These are phyloP conservation scores for Amblyjoppa fuscipennis DNA, from an alignment of 2,888 invertebrate genomes.

Conservation along the genomic window DNA sequence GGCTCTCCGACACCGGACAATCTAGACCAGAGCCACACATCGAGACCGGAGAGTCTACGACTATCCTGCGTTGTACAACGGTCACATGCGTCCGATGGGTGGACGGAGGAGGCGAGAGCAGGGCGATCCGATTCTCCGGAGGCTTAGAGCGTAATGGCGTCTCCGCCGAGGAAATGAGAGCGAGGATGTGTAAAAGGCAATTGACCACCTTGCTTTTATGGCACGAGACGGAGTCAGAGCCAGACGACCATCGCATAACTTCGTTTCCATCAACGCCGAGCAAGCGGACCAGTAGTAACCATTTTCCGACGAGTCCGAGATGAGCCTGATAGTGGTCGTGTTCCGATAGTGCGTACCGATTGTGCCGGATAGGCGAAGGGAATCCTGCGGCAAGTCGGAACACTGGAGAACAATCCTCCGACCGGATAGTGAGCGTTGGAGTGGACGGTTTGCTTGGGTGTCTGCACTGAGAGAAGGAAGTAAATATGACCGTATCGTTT, in stretches of 20 bases:
- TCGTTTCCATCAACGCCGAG: constrained; percentile 21
- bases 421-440: too few species aligned
- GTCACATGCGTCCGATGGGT: neutral
- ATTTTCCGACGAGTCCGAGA: neutral
- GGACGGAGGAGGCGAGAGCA: neutral
- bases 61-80: neutral
- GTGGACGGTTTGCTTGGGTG: too few species aligned
- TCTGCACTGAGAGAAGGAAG: too few species aligned
- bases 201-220: constrained; percentile 81
- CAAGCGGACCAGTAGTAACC: neutral
- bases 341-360: neutral
- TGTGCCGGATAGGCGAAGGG: neutral
- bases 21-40: constrained; percentile 28
- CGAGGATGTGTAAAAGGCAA: constrained; percentile 84
- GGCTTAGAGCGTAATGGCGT: constrained; percentile 76
- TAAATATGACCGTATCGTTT: too few species aligned
- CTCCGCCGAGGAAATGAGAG: constrained; percentile 79
- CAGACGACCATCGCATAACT: constrained; percentile 61
- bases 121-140: constrained; percentile 77
- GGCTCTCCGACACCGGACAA: constrained; percentile 45
- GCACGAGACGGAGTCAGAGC: constrained; percentile 74
- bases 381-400: neutral
- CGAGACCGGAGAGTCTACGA: constrained; percentile 42
- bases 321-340: neutral
- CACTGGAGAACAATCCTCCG: neutral